Evolutionary conservation across 2,888 invertebrate species (phyloP).

Genomic region (Lasioglossum morio): DNA sequence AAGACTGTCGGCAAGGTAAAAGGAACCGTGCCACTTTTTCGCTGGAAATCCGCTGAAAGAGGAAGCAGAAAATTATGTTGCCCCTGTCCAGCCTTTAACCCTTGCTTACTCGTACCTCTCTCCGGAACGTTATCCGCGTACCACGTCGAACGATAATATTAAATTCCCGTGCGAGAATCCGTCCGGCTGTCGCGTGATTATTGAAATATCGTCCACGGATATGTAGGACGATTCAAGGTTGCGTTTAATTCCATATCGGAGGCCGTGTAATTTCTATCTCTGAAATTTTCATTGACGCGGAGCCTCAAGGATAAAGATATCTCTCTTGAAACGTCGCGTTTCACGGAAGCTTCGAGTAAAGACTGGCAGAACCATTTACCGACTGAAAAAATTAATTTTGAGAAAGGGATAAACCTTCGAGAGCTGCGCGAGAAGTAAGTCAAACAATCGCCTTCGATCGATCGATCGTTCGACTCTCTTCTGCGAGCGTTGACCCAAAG

Average conservation of each 20-base stretch:
- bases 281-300: background rate
- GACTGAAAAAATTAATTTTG: background rate
- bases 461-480: background rate
- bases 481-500: background rate
- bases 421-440: background rate
- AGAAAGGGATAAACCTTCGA: background rate
- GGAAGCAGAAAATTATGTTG: conserved; percentile 31
- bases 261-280: background rate
- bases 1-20: conserved; percentile 15
- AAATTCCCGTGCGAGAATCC: background rate
- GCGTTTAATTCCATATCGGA: background rate
- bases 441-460: background rate
- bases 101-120: background rate
- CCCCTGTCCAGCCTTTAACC: conserved; percentile 3
- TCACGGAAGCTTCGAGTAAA: background rate
- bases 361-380: background rate
- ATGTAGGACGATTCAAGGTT: background rate
- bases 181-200: background rate
- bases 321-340: background rate
- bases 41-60: conserved; percentile 12
- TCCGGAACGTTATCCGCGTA: background rate
- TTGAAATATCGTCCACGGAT: background rate
- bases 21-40: conserved; percentile 35
- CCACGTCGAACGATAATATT: conserved; percentile 5
- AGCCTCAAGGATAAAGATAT: background rate